Percentiles rank a stretch among this genome's conserved stretches.
These are phyloP conservation scores for Trichacis sp. DNA, from an alignment of 2,888 invertebrate genomes.

Conservation along the genomic window DNA sequence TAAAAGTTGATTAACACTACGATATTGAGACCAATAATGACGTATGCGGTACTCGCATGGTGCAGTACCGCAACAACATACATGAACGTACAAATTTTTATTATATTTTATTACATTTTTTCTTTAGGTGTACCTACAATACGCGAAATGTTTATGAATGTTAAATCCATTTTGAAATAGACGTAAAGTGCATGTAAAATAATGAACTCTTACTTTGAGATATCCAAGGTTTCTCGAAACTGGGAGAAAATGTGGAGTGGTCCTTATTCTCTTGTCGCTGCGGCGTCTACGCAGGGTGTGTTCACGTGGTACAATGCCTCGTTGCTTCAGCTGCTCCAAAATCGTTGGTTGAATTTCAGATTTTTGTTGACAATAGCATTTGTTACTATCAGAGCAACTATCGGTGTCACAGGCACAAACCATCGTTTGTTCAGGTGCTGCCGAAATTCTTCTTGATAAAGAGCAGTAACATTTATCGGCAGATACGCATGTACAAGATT, in stretches of 20 bases:
- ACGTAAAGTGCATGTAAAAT: too few species aligned
- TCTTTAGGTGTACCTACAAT: too few species aligned
- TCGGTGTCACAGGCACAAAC: conserved; percentile 86
- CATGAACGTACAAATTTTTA: too few species aligned
- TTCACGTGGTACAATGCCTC: conserved; percentile 70
- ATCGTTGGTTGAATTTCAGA: conserved; percentile 67
- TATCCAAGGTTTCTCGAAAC: conserved; percentile 66
- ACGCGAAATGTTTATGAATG: too few species aligned
- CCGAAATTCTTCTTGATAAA: conserved; percentile 63
- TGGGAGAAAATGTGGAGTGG: conserved; percentile 49
- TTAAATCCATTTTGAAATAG: too few species aligned
- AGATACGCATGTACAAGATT: conserved; percentile 81
- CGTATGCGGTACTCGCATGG: conserved; percentile 47
- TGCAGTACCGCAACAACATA: conserved; percentile 28
- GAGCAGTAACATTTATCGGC: conserved; percentile 91
- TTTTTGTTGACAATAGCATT: conserved; percentile 80
- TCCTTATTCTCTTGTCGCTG: conserved; percentile 53
- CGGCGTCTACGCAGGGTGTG: conserved; percentile 58
- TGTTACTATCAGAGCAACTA: conserved; percentile 88
- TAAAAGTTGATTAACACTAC: conserved; percentile 47
- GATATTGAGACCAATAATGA: conserved; percentile 32
- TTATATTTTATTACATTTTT: too few species aligned
- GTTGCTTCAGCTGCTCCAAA: conserved; percentile 70
- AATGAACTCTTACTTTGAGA: conserved; percentile 61
- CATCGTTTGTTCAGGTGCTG: conserved; percentile 55